Evolutionary conservation across 2,888 invertebrate species (phyloP).

Genomic region (Drosophila recens): DNA sequence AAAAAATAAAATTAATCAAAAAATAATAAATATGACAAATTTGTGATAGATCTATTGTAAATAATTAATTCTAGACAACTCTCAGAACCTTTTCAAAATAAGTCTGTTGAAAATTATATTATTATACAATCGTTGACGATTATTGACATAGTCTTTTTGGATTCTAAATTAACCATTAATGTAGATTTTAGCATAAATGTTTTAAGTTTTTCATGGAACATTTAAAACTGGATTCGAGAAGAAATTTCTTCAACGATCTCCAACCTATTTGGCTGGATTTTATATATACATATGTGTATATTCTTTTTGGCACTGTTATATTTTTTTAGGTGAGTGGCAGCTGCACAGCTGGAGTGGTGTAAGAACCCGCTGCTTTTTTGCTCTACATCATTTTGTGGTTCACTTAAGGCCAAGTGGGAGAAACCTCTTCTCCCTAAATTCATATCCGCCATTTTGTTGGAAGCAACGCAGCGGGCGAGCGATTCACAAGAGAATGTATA

Average conservation of each 20-base stretch:
- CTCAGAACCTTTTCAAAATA: neutral
- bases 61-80: neutral
- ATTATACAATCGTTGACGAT: neutral
- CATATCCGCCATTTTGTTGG: constrained; percentile 22
- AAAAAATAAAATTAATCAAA: neutral
- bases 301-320: neutral
- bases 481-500: constrained; percentile 20
- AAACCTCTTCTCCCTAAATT: neutral
- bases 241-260: neutral
- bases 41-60: too few relatives aligned
- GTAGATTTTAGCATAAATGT: too few relatives aligned
- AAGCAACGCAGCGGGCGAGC: constrained; percentile 41
- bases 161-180: neutral
- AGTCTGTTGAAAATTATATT: neutral
- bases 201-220: neutral
- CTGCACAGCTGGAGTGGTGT: constrained; percentile 44
- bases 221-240: neutral
- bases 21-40: neutral
- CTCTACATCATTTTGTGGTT: constrained; percentile 54
- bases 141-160: neutral
- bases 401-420: constrained; percentile 42
- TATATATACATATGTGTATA: neutral
- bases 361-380: constrained; percentile 34
- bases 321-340: constrained; percentile 23
- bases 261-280: neutral